Base-by-base conservation (phyloP, 1,140 invertebrate species). In the Cydia pomonella region DNA sequence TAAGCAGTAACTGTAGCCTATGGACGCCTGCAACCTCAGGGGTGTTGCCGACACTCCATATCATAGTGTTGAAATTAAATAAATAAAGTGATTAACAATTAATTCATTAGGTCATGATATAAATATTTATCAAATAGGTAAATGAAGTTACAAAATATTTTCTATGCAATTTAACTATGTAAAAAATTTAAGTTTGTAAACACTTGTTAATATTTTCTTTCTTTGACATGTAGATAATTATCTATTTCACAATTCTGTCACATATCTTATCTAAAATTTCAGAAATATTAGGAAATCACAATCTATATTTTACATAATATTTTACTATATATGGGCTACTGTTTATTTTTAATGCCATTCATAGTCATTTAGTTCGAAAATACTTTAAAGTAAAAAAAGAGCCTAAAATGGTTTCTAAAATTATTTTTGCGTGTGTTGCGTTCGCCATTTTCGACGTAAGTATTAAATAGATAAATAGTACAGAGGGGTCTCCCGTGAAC, bases 391-490 rank as follows among this genome's bases (percentile, higher is more conserved):
- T 44, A 44, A 44, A 44, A 63, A 16, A 33, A 33, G 18, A n/a
- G 2, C 7, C n/a, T n/a, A 69, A 69, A 33, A 69, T 69, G 64
- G 27, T 6, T 33, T 38, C 64, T 33, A 69, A 69, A 69, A 10
- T 69, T 12, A 18, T 33, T 18, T 18, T 69, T 33, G 64, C 27
- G 16, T 69, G 64, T 38, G 29, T 69, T 18, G 27, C 6, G 29
- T 69, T 69, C 33, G 64, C 64, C 12, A 18, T 69, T 21, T n/a
- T 69, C 10, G 64, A 69, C 41, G 64, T 69, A 69, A 69, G 64
- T 69, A 69, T 29, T 29, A 9, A 10, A n/a, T 50, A 44, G 41
- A 44, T 16, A 44, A 2, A 41, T 13, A 41, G 29, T 33, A 9
- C 5, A 29, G n/a, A n/a, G n/a, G n/a, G n/a, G n/a, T n/a, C n/a